These are phyloP conservation scores for Glossophaga mutica DNA, from an alignment of 2,797 vertebrate genomes.

Conservation along the genomic window DNA sequence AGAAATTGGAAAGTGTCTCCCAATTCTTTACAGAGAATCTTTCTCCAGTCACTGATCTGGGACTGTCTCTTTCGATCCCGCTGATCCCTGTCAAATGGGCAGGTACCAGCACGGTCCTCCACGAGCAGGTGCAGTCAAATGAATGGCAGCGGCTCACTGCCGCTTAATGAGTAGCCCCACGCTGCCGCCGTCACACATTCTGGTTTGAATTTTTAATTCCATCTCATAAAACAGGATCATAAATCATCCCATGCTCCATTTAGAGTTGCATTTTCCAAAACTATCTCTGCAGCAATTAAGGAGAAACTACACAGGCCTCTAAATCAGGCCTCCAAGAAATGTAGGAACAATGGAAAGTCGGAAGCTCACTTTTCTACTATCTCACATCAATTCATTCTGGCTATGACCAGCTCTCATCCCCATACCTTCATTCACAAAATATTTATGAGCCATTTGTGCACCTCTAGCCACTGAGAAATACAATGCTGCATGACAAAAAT, in stretches of 20 bases:
- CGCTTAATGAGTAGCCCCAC: slow-evolving; percentile 42
- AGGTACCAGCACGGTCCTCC: not conserved
- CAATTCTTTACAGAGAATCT: not conserved
- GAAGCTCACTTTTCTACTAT: not conserved
- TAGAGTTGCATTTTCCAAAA: slow-evolving; percentile 59
- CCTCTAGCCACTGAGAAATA: slow-evolving; percentile 64
- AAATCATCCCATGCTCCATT: slow-evolving; percentile 59
- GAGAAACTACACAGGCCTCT: slow-evolving; percentile 50
- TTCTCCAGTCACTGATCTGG: not conserved
- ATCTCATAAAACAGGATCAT: slow-evolving; percentile 63
- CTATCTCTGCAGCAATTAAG: slow-evolving; percentile 69
- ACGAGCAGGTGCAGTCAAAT: slow-evolving; percentile 39
- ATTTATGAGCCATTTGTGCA: slow-evolving; percentile 75
- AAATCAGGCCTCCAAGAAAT: slow-evolving; percentile 66
- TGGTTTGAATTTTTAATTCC: slow-evolving; percentile 69
- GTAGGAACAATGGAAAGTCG: slow-evolving; percentile 5
- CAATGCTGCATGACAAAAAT: slow-evolving; percentile 57
- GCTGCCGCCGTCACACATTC: slow-evolving; percentile 47
- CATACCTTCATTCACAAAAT: slow-evolving; percentile 67
- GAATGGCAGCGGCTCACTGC: not conserved
- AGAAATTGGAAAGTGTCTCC: not conserved
- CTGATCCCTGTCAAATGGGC: not conserved
- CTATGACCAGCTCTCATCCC: slow-evolving; percentile 56
- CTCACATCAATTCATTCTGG: slow-evolving; percentile 36
- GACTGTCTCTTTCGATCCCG: not conserved